Base-by-base conservation (phyloP, 1,140 invertebrate species). In the Marisa cornuarietis region DNA sequence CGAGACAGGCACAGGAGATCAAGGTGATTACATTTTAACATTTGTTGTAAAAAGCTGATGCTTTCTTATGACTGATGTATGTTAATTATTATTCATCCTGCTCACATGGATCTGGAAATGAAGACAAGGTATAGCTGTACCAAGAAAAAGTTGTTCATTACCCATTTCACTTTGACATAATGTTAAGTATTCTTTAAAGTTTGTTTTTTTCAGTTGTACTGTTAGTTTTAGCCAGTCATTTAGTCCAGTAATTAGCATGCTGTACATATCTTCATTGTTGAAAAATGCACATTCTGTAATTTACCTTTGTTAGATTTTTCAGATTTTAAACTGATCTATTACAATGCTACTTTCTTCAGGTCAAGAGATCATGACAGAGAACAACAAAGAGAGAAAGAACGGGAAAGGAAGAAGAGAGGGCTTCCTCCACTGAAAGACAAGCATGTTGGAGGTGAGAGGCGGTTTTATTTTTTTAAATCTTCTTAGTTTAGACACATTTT, bases 351-450 rank as follows among this genome's bases (percentile, higher is more conserved):
- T 72, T 71, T 65, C 63, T 84, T 20, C 58, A 90, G 88, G 74
- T 88, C 87, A 72, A 85, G 86, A 75, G 93, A 94, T 14, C 89
- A 93, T 79, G 93, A 92, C 54, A 84, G 87, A 80, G 89, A 90
- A 83, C 89, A 94, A 71, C 95, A 97, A 85, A 93, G 90, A 91
- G 89, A 90, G 85, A 90, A 94, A 72, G 95, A 97, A 84, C 93
- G 94, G 75, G 90, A 93, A 83, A 86, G 97, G 69, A 94, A 95
- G 84, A 96, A 96, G 90, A 95, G 96, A 87, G 97, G 97, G 31
- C 90, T 99, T 68, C 97, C 97, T 16, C 93, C 95, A 0, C 93
- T 97, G 66, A 95, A 95, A 87, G 95, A 95, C 86, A 95, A 97
- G 80, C 94, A 96, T 92, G 91, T 92, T 11, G 90, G 89, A 83